Evolutionary conservation across 2,797 vertebrate genomes (phyloP).

Genomic region (Crocodylus rhombifer): DNA sequence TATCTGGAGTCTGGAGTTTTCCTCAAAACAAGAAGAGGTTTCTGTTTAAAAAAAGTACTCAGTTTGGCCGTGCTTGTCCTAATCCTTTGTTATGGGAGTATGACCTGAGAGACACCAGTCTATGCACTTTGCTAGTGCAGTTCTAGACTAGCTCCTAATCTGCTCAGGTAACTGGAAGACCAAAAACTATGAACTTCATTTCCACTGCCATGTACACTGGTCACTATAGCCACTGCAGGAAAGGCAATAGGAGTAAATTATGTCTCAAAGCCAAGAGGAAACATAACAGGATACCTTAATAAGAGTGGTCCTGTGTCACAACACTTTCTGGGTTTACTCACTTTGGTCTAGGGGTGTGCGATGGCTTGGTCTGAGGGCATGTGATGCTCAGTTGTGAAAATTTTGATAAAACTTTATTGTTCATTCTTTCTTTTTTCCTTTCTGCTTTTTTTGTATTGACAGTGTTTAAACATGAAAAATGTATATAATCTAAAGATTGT

Average conservation of each 20-base stretch:
- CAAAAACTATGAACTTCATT: background rate
- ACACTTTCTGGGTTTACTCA: no score
- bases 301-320: no score
- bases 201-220: no score
- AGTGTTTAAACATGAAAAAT: background rate
- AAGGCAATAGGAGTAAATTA: no score
- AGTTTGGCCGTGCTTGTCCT: fast-evolving
- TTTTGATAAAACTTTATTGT: background rate
- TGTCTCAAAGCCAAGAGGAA: no score
- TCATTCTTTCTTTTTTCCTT: background rate
- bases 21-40: background rate
- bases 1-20: background rate
- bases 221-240: no score
- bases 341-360: no score
- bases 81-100: background rate
- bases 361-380: no score
- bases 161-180: background rate
- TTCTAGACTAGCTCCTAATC: background rate
- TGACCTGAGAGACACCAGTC: background rate
- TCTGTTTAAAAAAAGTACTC: background rate
- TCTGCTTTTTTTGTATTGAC: background rate
- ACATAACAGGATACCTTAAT: no score
- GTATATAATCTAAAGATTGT: background rate
- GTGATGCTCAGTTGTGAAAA: background rate
- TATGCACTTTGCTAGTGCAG: fast-evolving